Evolutionary conservation across 2,888 invertebrate species (phyloP).

Genomic region (Drosophila mimica): DNA sequence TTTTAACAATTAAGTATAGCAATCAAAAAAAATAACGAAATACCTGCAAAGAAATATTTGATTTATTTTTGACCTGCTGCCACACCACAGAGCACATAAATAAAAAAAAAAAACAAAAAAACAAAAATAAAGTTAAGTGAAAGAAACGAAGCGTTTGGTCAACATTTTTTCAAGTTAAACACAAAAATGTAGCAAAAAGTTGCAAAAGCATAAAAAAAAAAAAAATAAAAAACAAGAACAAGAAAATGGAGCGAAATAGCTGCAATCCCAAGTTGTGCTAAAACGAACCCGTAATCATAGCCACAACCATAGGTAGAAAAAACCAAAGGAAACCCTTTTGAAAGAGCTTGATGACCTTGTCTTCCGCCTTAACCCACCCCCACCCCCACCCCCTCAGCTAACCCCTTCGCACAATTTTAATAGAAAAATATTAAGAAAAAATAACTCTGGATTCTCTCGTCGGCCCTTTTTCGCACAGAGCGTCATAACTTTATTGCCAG

Average conservation of each 20-base stretch:
- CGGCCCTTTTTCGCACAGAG: background rate
- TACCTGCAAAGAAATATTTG: conserved; percentile 11
- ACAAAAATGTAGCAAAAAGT: conserved; percentile 26
- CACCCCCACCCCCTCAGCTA: no score
- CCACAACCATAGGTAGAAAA: conserved; percentile 24
- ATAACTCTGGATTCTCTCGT: conserved; percentile 4
- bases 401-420: conserved; percentile 55
- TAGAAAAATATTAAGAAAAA: conserved; percentile 70
- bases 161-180: conserved; percentile 36
- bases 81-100: conserved; percentile 5
- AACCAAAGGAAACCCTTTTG: conserved; percentile 31
- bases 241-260: conserved; percentile 1
- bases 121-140: background rate
- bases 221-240: conserved; percentile 3
- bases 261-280: conserved; percentile 6
- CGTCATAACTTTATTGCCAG: conserved; percentile 52
- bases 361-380: background rate
- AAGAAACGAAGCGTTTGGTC: conserved; percentile 9
- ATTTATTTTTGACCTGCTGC: conserved; percentile 32
- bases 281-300: conserved; percentile 19
- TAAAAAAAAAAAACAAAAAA: background rate
- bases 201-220: conserved; percentile 10
- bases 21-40: background rate
- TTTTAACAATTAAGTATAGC: background rate
- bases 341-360: conserved; percentile 36